These are phyloP conservation scores for Cephus runcator DNA, from an alignment of 2,888 invertebrate species.

Conservation along the genomic window DNA sequence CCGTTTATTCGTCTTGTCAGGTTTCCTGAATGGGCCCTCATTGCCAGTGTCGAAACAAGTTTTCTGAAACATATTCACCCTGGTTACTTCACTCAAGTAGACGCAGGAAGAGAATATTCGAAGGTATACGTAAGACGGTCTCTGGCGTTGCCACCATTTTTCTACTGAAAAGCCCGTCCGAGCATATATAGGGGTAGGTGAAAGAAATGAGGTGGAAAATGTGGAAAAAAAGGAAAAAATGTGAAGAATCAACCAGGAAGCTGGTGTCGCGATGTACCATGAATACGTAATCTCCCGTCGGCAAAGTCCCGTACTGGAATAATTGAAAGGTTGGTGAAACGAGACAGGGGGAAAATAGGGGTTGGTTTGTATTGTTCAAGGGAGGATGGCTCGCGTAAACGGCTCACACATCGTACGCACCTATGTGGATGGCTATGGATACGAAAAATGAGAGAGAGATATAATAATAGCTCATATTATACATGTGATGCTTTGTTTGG, in stretches of 20 bases:
- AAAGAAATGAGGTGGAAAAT: constrained; percentile 2
- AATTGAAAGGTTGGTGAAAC: constrained; percentile 2
- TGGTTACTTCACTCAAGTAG: background rate
- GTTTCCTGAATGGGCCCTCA: constrained; percentile 45
- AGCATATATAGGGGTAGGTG: background rate
- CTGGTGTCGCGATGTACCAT: constrained; percentile 10
- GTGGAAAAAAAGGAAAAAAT: background rate
- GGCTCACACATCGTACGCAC: background rate
- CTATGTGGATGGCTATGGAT: background rate
- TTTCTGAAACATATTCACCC: constrained; percentile 23
- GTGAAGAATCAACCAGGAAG: background rate
- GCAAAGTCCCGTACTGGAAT: constrained; percentile 9
- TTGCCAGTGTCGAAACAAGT: constrained; percentile 47
- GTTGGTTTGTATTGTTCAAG: background rate
- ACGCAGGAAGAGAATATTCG: background rate
- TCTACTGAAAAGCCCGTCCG: background rate
- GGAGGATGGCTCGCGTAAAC: background rate
- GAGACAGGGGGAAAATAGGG: background rate
- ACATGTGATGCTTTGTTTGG: background rate
- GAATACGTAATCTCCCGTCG: constrained; percentile 21
- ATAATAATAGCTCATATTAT: background rate
- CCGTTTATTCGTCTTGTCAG: constrained; percentile 15
- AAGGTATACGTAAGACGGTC: background rate
- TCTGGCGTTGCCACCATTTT: background rate
- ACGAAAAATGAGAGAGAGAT: background rate